Percentiles rank a stretch among this genome's conserved stretches.
These are phyloP conservation scores for Chaetodon trifascialis DNA, from an alignment of 2,113 vertebrate species.

Conservation along the genomic window DNA sequence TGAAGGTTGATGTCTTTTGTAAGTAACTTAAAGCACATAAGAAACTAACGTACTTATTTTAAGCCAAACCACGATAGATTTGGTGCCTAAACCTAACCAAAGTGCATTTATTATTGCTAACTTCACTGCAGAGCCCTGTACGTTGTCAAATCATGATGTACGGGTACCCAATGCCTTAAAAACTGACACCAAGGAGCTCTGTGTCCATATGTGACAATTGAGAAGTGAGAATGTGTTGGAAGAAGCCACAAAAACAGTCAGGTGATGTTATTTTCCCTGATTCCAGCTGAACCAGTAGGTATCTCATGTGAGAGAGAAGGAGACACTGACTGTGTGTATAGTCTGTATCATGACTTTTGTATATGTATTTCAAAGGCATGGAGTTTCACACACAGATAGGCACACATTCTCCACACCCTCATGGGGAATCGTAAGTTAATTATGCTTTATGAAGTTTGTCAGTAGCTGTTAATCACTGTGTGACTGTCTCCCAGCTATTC, in stretches of 20 bases:
- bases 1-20: no score
- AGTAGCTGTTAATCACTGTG: constrained; percentile 43
- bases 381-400: neutral
- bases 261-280: constrained; percentile 26
- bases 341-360: neutral
- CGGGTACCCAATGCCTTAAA: no score
- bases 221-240: no score
- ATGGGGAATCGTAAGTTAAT: constrained; percentile 13
- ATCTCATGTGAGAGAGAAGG: constrained; percentile 16
- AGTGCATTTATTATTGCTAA: no score
- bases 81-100: no score
- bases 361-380: neutral
- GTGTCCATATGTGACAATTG: no score
- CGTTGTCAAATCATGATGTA: no score
- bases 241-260: neutral
- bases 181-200: no score
- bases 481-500: constrained; percentile 83
- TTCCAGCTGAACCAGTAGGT: constrained; percentile 13
- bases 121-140: no score
- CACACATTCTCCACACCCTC: neutral
- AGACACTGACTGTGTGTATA: neutral
- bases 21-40: no score
- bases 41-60: no score
- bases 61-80: no score
- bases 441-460: constrained; percentile 32